Percentiles rank a stretch among this genome's conserved stretches.
Conservation (phyloP, 1,140 invertebrate species). For the Halictus rubicundus region DNA sequence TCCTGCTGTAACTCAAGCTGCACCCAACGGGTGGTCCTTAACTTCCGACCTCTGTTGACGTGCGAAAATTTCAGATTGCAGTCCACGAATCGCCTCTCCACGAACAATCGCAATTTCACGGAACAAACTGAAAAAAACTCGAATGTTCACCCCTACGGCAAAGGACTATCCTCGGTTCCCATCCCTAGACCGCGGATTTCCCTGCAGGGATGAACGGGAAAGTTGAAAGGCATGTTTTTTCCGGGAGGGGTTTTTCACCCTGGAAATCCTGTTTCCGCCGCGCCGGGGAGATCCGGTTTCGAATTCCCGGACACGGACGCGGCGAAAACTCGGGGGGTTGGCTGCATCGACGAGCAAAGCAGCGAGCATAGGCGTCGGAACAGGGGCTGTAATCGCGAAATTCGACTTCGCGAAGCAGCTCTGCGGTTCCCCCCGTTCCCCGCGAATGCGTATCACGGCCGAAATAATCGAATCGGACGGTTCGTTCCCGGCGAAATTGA, state of each 20-base stretch:
- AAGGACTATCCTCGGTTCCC: background rate
- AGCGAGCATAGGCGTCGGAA: too few species aligned
- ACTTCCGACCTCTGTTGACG: too few species aligned
- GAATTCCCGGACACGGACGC: background rate
- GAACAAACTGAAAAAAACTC: too few species aligned
- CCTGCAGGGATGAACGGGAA: conserved; percentile 34
- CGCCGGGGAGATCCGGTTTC: background rate
- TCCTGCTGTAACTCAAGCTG: too few species aligned
- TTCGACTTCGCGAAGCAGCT: too few species aligned
- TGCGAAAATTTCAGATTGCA: too few species aligned
- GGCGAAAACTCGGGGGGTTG: background rate
- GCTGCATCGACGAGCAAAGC: background rate
- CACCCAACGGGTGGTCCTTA: too few species aligned
- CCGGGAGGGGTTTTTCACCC: background rate
- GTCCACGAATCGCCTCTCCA: too few species aligned
- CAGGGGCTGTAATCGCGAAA: too few species aligned
- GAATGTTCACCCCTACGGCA: too few species aligned
- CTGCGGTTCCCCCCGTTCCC: background rate
- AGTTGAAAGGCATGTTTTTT: conserved; percentile 42
- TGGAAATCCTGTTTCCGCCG: background rate
- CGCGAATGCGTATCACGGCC: conserved; percentile 15
- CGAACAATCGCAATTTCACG: too few species aligned
- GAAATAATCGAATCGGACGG: conserved; percentile 41
- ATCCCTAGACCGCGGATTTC: conserved; percentile 9
- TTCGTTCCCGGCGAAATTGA: conserved; percentile 26